Base-by-base conservation (phyloP, 2,113 vertebrate genomes). In the Anser brachyrhynchus region DNA sequence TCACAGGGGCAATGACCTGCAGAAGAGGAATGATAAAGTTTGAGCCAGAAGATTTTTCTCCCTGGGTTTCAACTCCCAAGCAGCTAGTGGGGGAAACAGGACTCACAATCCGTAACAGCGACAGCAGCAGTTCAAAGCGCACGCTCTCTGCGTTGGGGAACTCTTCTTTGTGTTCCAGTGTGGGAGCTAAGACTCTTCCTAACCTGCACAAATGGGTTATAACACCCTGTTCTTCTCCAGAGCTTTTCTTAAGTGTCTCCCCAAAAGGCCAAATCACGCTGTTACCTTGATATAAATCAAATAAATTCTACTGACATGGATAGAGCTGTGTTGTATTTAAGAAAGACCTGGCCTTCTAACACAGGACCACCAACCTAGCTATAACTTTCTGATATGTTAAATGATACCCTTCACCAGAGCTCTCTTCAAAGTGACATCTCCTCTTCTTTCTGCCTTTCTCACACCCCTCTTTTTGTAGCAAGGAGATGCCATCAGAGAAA, bases 111-210 rank as follows among this genome's bases (percentile, higher is more conserved):
- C 61, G 28, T 2, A 3, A 39, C 52, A 75, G 33, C 26, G 16
- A 86, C 5, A 70, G 65, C 57, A 82, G 33, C 52, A 71, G 54
- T 64, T 57, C 39, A 49, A 71, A 87, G 72, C 52, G 44, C 59
- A 71, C 3, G 19, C 23, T 46, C 23, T 52, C n/a, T 51, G 58
- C 52, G 71, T 22, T 3, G 2, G 23, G 44, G 70, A 90, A 61
- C 25, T 28, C 73, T 13, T 11, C 10, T n/a, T 2, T 3, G 44
- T 73, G 64, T 33, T 85, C 52, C 64, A 7, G 10, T 0, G 0
- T 0, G 35, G 44, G 71, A 76, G 20, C 23, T 3, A 23, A 79
- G 8, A 15, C 44, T 43, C 33, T 13, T 86, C 35, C 75, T 29
- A 19, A 66, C 12, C 64, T 43, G 51, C 20, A 64, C 55, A 20